Evolutionary conservation across 1,140 invertebrate genomes (phyloP), one percentile per base, ranked within the genome.

Genomic region (Tetramorium alpestre): DNA sequence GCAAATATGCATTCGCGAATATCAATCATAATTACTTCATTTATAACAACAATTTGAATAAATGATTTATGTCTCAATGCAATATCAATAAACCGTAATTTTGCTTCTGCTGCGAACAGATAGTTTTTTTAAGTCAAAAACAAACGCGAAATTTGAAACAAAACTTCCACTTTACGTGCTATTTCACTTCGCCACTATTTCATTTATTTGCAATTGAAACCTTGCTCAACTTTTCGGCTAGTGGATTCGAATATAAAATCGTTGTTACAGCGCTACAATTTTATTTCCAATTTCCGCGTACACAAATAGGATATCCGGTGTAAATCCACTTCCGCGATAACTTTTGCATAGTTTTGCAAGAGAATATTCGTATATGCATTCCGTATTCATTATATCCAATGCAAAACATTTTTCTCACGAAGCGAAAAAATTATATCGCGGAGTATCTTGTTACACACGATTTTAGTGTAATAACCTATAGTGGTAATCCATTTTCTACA

Each of bases 201-300:
- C n/a, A 11, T 84, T 75, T 84, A 73, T 84, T 75, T 84, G 69
- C 54, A 60, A 73, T 73, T 60, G 80, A 84, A 84, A 84, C 69
- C 54, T 60, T 60, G 70, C 54, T 33, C 69, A 58, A 73, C 28
- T 54, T 60, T 73, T 73, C n/a, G 62, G n/a, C 41, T 56, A 62
- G 5, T 47, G 41, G 22, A 84, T 75, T 60, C 69, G 8, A 73
- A 84, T 84, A 73, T 38, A 75, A 72, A 84, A 84, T 73, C 22
- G 67, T 56, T 58, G 65, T 82, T 47, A 75, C 80, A 72, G 11
- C 28, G 28, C 25, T 62, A 60, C 80, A 49, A n/a, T 75, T 84
- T 73, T 75, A 84, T 75, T 62, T 73, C n/a, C 80, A 84, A 75
- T 84, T 84, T 84, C 80, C 80, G 25, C 13, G 41, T 73, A 84